Conservation (phyloP, 2,888 invertebrate genomes). For the Chouioia cunea region DNA sequence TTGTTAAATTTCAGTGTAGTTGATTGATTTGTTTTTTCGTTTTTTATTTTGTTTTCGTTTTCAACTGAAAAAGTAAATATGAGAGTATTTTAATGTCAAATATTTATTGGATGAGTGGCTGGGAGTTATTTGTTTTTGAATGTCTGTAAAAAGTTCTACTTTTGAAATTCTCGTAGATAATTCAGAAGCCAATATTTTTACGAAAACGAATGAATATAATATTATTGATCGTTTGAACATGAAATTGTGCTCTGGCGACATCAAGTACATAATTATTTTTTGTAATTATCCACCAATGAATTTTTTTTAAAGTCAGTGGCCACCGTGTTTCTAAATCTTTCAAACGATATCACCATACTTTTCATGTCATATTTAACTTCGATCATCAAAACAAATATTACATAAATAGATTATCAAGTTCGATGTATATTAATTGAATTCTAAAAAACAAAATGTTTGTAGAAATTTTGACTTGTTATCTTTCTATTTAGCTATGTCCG, state of each 20-base stretch:
- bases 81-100: not conserved
- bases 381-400: too few relatives aligned
- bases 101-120: too few relatives aligned
- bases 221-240: too few relatives aligned
- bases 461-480: constrained; percentile 48
- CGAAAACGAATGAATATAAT: not conserved
- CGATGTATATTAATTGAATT: too few relatives aligned
- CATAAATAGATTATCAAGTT: too few relatives aligned
- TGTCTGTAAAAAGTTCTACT: not conserved
- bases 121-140: too few relatives aligned
- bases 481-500: constrained; percentile 50
- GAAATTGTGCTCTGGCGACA: too few relatives aligned
- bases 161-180: not conserved
- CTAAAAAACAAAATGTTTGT: constrained; percentile 15
- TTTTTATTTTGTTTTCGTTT: constrained; percentile 9
- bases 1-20: constrained; percentile 1
- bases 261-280: too few relatives aligned
- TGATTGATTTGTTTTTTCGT: constrained; percentile 6
- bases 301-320: constrained; percentile 31
- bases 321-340: constrained; percentile 32
- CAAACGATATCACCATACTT: constrained; percentile 1
- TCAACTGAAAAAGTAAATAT: not conserved
- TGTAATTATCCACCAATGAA: not conserved
- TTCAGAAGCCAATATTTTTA: constrained; percentile 10
- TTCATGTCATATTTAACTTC: constrained; percentile 13